Evolutionary conservation across 2,797 vertebrate species (phyloP).

Genomic region (Coracias cyanogaster): DNA sequence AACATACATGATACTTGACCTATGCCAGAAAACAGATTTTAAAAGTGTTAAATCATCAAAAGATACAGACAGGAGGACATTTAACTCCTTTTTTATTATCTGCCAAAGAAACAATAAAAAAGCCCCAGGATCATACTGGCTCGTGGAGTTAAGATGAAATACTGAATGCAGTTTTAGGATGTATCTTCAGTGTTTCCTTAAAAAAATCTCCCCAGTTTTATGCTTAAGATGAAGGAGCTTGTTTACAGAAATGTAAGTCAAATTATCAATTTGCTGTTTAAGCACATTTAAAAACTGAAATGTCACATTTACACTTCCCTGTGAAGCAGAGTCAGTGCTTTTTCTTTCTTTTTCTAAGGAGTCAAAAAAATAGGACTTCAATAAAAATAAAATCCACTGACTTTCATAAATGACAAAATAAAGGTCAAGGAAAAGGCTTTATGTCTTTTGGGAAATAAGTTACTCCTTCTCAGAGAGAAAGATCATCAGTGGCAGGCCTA

Average conservation of each 20-base stretch:
- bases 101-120: neutral
- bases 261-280: neutral
- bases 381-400: neutral
- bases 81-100: neutral
- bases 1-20: neutral
- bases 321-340: neutral
- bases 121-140: neutral
- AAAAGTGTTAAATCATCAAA: neutral
- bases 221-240: neutral
- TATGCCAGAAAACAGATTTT: neutral
- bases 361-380: neutral
- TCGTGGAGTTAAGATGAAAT: neutral
- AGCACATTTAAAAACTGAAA: neutral
- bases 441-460: conserved; percentile 36
- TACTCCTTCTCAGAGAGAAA: neutral
- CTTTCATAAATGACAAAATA: conserved; percentile 36
- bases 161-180: neutral
- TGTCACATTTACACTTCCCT: neutral
- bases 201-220: neutral
- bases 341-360: neutral
- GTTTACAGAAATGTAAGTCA: neutral
- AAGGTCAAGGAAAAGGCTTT: conserved; percentile 48
- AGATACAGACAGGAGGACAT: neutral
- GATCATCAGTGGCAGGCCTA: neutral
- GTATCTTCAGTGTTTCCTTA: neutral